Conservation (phyloP, 1,140 invertebrate species). For the Pseudomyrmex dendroicus region DNA sequence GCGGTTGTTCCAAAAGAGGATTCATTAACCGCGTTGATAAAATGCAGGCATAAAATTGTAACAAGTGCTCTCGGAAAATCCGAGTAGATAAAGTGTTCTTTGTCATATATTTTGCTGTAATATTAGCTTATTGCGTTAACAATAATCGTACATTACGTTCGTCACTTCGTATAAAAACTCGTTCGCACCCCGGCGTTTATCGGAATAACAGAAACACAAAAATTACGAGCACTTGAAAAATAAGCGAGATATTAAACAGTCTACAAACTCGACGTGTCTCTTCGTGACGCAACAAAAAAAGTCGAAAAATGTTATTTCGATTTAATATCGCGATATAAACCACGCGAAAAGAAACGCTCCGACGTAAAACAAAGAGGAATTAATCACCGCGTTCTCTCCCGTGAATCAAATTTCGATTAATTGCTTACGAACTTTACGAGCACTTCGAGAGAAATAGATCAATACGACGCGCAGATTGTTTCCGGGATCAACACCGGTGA, state of each 20-base stretch:
- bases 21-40: no score
- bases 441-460: neutral
- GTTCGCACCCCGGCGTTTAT: neutral
- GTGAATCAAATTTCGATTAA: slow-evolving; percentile 18
- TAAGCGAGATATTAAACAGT: neutral
- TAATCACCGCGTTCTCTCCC: neutral
- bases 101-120: no score
- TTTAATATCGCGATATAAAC: slow-evolving; percentile 12
- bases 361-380: slow-evolving; percentile 9
- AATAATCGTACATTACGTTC: no score
- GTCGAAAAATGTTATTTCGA: neutral
- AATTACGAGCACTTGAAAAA: neutral
- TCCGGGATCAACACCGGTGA: neutral
- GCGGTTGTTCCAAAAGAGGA: no score
- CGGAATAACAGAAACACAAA: neutral
- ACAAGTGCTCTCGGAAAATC: no score
- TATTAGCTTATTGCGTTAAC: no score
- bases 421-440: neutral
- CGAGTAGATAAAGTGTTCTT: no score
- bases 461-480: neutral
- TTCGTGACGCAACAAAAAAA: neutral
- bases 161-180: no score
- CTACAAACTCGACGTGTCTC: neutral
- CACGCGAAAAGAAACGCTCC: neutral
- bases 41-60: no score